Evolutionary conservation across 2,888 invertebrate species (phyloP).

Genomic region (Horisme vitalbata): DNA sequence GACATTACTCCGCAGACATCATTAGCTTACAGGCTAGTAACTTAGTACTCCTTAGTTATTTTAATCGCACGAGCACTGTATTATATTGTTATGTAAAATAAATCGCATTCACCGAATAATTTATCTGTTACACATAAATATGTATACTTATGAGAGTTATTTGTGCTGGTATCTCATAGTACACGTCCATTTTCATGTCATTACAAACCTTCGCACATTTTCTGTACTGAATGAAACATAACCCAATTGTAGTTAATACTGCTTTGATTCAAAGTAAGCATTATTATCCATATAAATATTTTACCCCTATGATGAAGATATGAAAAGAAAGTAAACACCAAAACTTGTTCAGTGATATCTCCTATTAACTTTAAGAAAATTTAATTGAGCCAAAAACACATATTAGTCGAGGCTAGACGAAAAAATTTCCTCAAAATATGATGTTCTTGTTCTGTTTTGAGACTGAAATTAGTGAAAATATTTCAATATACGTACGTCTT

Average conservation of each 20-base stretch:
- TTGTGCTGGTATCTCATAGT: slow-evolving; percentile 31
- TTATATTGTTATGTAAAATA: slow-evolving; percentile 26
- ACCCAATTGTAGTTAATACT: slow-evolving; percentile 27
- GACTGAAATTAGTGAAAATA: no score
- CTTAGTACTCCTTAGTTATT: slow-evolving; percentile 39
- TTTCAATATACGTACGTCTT: no score
- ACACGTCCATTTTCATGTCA: slow-evolving; percentile 35
- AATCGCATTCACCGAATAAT: slow-evolving; percentile 25
- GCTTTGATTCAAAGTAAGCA: slow-evolving; percentile 23
- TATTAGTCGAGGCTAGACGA: no score
- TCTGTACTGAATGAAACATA: slow-evolving; percentile 27
- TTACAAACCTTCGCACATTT: slow-evolving; percentile 32
- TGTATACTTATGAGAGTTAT: slow-evolving; percentile 20
- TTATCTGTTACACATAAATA: slow-evolving; percentile 21
- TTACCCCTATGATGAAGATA: not conserved
- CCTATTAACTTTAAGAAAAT: no score
- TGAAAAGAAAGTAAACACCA: no score
- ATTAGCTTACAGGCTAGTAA: slow-evolving; percentile 88
- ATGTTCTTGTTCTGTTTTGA: no score
- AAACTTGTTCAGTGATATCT: no score
- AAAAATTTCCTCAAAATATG: no score
- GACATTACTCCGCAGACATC: slow-evolving; percentile 98
- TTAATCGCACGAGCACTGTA: slow-evolving; percentile 34
- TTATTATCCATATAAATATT: slow-evolving; percentile 4
- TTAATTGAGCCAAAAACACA: no score